A percentile compares a stretch with the other conserved stretches of the same genome.
Evolutionary conservation across 2,797 vertebrate genomes (phyloP).

Genomic region (Rhinella marina): DNA sequence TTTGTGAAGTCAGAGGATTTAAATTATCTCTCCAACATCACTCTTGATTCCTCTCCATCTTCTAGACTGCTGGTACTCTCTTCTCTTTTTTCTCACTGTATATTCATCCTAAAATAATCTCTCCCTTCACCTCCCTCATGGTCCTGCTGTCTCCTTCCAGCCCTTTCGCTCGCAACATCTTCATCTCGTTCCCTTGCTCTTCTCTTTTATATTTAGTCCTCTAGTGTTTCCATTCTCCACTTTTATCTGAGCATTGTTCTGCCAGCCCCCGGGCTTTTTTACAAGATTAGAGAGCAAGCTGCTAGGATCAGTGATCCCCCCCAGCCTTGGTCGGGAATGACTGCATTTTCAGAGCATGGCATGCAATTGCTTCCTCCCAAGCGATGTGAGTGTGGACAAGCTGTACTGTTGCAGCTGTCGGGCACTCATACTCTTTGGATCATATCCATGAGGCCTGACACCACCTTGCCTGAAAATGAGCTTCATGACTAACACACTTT

Average conservation of each 20-base stretch:
- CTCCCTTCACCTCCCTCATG: conserved; percentile 56
- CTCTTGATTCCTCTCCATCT: conserved; percentile 61
- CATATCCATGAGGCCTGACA: too few species aligned
- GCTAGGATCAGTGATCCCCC: conserved; percentile 55
- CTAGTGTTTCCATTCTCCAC: conserved; percentile 51
- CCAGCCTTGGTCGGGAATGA: conserved; percentile 37
- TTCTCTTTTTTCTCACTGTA: conserved; percentile 47
- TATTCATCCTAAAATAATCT: conserved; percentile 62
- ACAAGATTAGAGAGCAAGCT: conserved; percentile 58
- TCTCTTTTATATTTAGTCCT: conserved; percentile 54
- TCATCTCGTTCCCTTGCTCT: conserved; percentile 57
- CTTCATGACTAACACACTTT: not conserved
- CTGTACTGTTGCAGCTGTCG: not conserved
- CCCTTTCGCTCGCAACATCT: conserved; percentile 48
- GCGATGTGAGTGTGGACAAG: conserved; percentile 6
- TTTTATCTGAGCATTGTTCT: conserved; percentile 54
- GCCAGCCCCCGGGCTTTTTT: conserved; percentile 31
- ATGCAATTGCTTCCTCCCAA: conserved; percentile 28
- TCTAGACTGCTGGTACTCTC: conserved; percentile 43
- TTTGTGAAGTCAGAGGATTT: conserved; percentile 75
- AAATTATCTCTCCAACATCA: conserved; percentile 70
- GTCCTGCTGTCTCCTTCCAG: conserved; percentile 56
- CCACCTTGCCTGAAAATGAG: too few species aligned
- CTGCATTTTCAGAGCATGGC: conserved; percentile 34
- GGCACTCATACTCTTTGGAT: not conserved